These are phyloP conservation scores for Platycheirus rosarum DNA, from an alignment of 2,888 invertebrate genomes.

Conservation along the genomic window DNA sequence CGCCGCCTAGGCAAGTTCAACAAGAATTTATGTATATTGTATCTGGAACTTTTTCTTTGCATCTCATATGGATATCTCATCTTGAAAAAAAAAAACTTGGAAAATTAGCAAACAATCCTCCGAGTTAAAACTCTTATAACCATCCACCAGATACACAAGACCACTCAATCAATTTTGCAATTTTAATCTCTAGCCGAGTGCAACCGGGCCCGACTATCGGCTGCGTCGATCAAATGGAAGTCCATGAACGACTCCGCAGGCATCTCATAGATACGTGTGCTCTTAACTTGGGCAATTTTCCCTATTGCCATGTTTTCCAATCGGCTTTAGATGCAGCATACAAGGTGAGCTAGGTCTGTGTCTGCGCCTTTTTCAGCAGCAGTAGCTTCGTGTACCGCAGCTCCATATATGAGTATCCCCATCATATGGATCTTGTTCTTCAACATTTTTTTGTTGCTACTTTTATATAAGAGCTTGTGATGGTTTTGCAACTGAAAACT, in stretches of 20 bases:
- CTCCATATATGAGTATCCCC: constrained; percentile 32
- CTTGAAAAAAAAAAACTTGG: constrained; percentile 5
- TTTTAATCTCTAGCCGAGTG: constrained; percentile 68
- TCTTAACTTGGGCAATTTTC: constrained; percentile 53
- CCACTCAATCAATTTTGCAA: constrained; percentile 70
- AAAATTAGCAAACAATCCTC: constrained; percentile 34
- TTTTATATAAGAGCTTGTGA: constrained; percentile 37
- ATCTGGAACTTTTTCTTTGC: constrained; percentile 25
- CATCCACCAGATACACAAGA: constrained; percentile 25
- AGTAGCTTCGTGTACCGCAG: constrained; percentile 46
- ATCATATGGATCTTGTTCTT: constrained; percentile 54
- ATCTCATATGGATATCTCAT: constrained; percentile 34
- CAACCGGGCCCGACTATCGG: constrained; percentile 57
- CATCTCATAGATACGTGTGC: constrained; percentile 11
- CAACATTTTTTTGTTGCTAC: constrained; percentile 37
- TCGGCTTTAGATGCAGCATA: constrained; percentile 56
- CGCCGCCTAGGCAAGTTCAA: constrained; percentile 59
- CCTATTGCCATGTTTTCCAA: constrained; percentile 58
- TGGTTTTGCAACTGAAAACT: constrained; percentile 44
- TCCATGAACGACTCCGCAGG: constrained; percentile 46
- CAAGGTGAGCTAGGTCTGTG: constrained; percentile 69
- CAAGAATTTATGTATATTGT: constrained; percentile 42
- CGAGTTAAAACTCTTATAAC: constrained; percentile 37
- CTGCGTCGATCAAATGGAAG: constrained; percentile 44
- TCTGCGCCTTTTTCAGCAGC: constrained; percentile 58